These are phyloP conservation scores for Eupithecia vulgata DNA, from an alignment of 2,888 invertebrate genomes.

Conservation along the genomic window DNA sequence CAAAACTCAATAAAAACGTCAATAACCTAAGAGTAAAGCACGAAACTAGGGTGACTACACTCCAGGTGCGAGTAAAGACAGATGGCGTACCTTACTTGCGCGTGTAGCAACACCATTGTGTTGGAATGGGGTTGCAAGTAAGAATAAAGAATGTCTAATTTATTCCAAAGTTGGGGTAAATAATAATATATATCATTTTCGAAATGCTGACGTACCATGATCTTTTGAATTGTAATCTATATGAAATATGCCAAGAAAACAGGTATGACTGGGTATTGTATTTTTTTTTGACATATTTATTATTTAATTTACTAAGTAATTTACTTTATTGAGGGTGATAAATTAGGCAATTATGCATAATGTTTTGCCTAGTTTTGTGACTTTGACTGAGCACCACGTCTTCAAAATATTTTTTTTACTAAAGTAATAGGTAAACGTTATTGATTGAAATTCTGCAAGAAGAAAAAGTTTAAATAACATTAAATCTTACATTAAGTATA, in stretches of 20 bases:
- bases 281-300: background rate
- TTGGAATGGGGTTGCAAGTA: slow-evolving; percentile 33
- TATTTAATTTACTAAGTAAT: background rate
- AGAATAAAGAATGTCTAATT: slow-evolving; percentile 29
- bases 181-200: slow-evolving; percentile 15
- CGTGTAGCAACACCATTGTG: slow-evolving; percentile 33
- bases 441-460: background rate
- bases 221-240: background rate
- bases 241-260: background rate
- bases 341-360: background rate
- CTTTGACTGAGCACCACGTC: background rate
- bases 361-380: background rate
- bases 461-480: background rate
- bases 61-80: slow-evolving; percentile 48
- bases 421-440: background rate
- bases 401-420: too few species aligned
- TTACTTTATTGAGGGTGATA: too few species aligned
- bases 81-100: slow-evolving; percentile 41
- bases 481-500: background rate
- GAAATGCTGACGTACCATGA: background rate
- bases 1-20: slow-evolving; percentile 13
- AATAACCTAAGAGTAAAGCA: slow-evolving; percentile 28
- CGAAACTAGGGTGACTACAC: slow-evolving; percentile 36
- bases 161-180: slow-evolving; percentile 28
- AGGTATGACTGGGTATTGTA: background rate